A percentile compares a stretch with the other conserved stretches of the same genome.
Evolutionary conservation across 2,888 invertebrate genomes (phyloP).

Genomic region (Limnephilus rhombicus): DNA sequence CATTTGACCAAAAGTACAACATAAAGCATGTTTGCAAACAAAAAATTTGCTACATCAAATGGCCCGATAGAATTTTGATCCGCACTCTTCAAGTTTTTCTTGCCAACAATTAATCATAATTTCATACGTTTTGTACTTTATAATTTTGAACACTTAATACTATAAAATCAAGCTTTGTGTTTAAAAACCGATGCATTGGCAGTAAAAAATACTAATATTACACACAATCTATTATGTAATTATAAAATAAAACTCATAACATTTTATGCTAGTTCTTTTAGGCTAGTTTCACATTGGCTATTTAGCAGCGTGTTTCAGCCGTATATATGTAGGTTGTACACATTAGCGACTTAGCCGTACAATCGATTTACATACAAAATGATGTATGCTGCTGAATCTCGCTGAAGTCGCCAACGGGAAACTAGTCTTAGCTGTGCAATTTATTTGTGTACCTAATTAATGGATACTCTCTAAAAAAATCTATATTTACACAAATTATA

Average conservation of each 20-base stretch:
- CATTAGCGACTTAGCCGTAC: no score
- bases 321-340: no score
- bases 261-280: background rate
- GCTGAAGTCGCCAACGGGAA: no score
- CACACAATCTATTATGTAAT: background rate
- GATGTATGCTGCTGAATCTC: no score
- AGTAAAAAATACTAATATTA: background rate
- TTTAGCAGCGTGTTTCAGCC: no score
- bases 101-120: background rate
- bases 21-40: background rate
- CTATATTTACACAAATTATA: background rate
- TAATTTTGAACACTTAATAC: conserved; percentile 32
- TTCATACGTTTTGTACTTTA: conserved; percentile 25
- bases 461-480: background rate
- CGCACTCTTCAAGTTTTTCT: background rate
- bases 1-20: background rate
- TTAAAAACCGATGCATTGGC: background rate
- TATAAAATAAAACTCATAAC: background rate
- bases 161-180: conserved; percentile 8
- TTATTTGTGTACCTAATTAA: background rate
- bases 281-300: no score
- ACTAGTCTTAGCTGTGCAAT: background rate
- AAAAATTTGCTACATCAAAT: background rate
- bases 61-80: background rate
- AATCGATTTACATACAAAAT: no score